These are phyloP conservation scores for Donacobius atricapilla DNA, from an alignment of 2,113 vertebrate species.

Conservation along the genomic window DNA sequence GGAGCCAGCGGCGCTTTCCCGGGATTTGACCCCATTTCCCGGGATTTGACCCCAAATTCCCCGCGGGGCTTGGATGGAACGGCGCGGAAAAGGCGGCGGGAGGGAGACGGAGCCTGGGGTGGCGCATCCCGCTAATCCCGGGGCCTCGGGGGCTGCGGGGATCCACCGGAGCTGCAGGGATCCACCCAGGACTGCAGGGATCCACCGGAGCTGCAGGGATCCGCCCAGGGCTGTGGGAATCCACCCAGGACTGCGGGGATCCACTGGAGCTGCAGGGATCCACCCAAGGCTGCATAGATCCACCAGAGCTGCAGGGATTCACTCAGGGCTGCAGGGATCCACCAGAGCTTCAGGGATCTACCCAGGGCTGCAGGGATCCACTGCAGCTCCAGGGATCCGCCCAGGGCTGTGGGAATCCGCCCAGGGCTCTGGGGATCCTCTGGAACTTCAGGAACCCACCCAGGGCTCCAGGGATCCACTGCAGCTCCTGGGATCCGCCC, in stretches of 20 bases:
- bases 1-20: too few relatives aligned
- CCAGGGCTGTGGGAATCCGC: neutral
- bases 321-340: accelerated
- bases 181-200: too few relatives aligned
- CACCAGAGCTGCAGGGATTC: too few relatives aligned
- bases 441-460: too few relatives aligned
- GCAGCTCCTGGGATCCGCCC: neutral
- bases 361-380: neutral
- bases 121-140: neutral
- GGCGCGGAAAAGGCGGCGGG: neutral
- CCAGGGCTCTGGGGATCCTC: too few relatives aligned
- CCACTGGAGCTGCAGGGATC: too few relatives aligned
- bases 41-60: neutral
- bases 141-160: accelerated
- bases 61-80: accelerated
- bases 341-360: accelerated
- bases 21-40: neutral
- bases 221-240: neutral
- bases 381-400: too few relatives aligned
- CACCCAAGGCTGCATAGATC: too few relatives aligned
- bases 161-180: too few relatives aligned
- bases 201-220: neutral
- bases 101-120: neutral
- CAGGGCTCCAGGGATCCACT: neutral
- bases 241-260: too few relatives aligned